A percentile compares a stretch with the other conserved stretches of the same genome.
Evolutionary conservation across 1,140 invertebrate genomes (phyloP).

Genomic region (Homalodisca vitripennis): DNA sequence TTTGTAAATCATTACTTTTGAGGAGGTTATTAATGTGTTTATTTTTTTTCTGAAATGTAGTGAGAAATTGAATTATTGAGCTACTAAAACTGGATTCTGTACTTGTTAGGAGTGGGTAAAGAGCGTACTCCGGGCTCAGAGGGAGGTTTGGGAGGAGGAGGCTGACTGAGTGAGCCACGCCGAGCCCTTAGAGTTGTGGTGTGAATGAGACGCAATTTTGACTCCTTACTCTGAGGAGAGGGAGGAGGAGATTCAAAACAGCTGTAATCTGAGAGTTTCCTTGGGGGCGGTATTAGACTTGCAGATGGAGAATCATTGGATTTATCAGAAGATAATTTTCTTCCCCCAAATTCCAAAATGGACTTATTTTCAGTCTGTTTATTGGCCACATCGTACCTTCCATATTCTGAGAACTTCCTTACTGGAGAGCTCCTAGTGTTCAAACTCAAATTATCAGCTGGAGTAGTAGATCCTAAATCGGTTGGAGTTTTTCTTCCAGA

Average conservation of each 20-base stretch:
- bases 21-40: too few relatives aligned
- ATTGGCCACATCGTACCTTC: constrained; percentile 16
- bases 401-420: constrained; percentile 33
- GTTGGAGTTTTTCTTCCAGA: constrained; percentile 33
- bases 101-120: constrained; percentile 44
- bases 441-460: constrained; percentile 21
- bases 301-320: constrained; percentile 36
- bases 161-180: constrained; percentile 40
- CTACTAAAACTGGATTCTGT: constrained; percentile 45
- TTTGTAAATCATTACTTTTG: too few relatives aligned
- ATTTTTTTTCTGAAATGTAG: too few relatives aligned
- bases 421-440: constrained; percentile 30
- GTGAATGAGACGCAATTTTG: constrained; percentile 36
- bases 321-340: constrained; percentile 35
- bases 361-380: constrained; percentile 30
- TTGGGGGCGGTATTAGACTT: constrained; percentile 41
- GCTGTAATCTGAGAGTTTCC: constrained; percentile 41
- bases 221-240: constrained; percentile 36
- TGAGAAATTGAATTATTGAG: too few relatives aligned
- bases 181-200: constrained; percentile 32
- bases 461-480: constrained; percentile 11
- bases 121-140: constrained; percentile 39
- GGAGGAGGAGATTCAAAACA: constrained; percentile 35
- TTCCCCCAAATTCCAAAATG: constrained; percentile 27
- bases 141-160: constrained; percentile 31